Base-by-base conservation (phyloP, 2,888 invertebrate genomes). In the Scelioninae gen. 1 region DNA sequence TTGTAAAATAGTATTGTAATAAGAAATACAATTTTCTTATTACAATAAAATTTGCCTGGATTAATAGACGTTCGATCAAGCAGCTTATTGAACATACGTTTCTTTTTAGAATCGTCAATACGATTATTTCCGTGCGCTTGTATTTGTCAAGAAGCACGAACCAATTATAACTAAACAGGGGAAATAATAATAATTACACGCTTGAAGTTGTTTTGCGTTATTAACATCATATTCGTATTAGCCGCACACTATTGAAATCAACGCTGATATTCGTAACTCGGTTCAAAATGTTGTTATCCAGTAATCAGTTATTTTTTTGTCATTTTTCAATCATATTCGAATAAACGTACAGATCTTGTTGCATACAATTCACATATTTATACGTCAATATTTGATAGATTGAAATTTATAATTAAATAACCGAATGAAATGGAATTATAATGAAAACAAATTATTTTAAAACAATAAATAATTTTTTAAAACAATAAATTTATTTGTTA, bases 161-260 rank as follows among this genome's bases (percentile, higher is more conserved):
- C 62, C 66, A 47, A 77, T 60, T 77, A 53, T 55, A 45, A 45
- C 4, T 15, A 55, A 45, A 51, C 43, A 55, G 10, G 15, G 31
- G 23, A 60, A 77, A 69, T 76, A 69, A 77, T 53, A 62, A 66
- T 68, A 66, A 76, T 68, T 76, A 31, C 65, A 9, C 49, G 65
- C 31, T 51, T 23, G 29, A 31, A 75, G 58, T 66, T 75, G 47
- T 74, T 74, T 74, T 29, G 63, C 60, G 63, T 49, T 74, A 74
- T 74, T 53, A 66, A 47, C 60, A 66, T 66, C 47, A 34, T 23
- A 23, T 23, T 23, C 23, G 23, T 23, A 23, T 23, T 23, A 23
- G 23, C 23, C 23, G 23, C 23, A 23, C 4, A 23, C 23, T 23
- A 23, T 23, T 23, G 23, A 32, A n/a, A 53, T 68, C 32, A 31